phyloP scores from a whole-genome alignment of 2,888 invertebrate genomes.

The Hirtodrosophila cameraria region DNA sequence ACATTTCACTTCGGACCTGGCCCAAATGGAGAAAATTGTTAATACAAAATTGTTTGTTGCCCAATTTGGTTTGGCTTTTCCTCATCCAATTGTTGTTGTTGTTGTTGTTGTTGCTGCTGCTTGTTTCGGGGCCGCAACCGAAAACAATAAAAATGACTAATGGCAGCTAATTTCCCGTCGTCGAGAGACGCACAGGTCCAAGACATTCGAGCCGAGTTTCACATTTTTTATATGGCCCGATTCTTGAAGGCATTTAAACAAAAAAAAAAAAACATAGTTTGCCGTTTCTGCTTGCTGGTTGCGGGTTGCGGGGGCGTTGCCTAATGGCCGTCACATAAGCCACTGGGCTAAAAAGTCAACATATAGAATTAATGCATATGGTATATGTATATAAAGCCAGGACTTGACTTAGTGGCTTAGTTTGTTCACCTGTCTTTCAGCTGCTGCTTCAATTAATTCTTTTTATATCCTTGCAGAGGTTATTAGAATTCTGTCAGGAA shows the following conservation, averaged over 20 bases:
- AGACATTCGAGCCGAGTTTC: constrained; percentile 52
- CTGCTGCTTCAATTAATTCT: no score
- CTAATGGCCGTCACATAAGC: constrained; percentile 41
- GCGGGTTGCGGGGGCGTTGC: constrained; percentile 46
- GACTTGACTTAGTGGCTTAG: no score
- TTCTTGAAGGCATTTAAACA: constrained; percentile 51
- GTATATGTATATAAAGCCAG: no score
- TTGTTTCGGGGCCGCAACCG: constrained; percentile 64
- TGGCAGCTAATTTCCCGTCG: constrained; percentile 79
- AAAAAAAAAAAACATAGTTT: constrained; percentile 22
- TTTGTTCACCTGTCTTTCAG: no score
- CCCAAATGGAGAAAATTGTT: constrained; percentile 71
- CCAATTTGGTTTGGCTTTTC: constrained; percentile 64
- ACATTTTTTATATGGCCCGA: constrained; percentile 34
- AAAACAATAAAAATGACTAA: constrained; percentile 81
- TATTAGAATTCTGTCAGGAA: no score
- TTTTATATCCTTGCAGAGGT: no score
- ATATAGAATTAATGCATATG: no score
- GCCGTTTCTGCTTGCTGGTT: neutral
- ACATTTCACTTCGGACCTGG: constrained; percentile 68
- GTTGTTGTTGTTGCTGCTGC: constrained; percentile 22
- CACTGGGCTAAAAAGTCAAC: constrained; percentile 30
- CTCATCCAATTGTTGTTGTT: constrained; percentile 22
- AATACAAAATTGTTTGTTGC: constrained; percentile 74
- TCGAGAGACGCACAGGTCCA: constrained; percentile 32